Conservation (phyloP, 2,113 vertebrate species). For the Myiozetetes cayanensis region DNA sequence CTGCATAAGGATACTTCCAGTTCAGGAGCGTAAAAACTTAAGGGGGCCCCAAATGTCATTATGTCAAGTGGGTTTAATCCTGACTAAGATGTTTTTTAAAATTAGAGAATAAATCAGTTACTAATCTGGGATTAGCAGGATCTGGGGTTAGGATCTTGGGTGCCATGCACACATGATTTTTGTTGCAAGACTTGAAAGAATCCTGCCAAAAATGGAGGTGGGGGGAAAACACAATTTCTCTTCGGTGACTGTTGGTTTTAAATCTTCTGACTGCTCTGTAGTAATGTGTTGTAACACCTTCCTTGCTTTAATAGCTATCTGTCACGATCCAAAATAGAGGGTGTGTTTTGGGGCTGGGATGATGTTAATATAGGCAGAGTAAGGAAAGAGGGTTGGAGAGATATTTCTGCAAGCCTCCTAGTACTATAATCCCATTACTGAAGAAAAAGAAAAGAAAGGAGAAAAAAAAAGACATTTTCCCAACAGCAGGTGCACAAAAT, state of each 20-base stretch:
- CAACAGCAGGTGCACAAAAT: background rate
- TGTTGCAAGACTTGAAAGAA: background rate
- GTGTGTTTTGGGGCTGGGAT: background rate
- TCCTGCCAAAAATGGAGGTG: accelerated
- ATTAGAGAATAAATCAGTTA: background rate
- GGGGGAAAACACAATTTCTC: background rate
- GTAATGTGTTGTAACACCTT: background rate
- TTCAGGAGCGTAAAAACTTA: background rate
- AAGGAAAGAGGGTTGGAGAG: background rate
- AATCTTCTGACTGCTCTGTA: background rate
- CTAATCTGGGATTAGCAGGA: background rate
- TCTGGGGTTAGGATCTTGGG: background rate
- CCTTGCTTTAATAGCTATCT: background rate
- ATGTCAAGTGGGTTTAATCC: background rate
- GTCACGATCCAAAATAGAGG: background rate
- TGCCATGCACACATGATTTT: background rate
- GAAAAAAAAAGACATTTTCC: background rate
- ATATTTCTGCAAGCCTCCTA: background rate
- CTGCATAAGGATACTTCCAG: background rate
- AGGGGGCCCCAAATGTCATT: background rate
- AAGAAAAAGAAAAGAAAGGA: background rate
- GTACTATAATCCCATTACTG: background rate
- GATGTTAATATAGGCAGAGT: background rate
- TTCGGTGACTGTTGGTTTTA: background rate
- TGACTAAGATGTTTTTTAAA: background rate